These are phyloP conservation scores for Clytia hemisphaerica DNA, from an alignment of 30 jellyfish, hydroid and myxozoan species.

Conservation along the genomic window DNA sequence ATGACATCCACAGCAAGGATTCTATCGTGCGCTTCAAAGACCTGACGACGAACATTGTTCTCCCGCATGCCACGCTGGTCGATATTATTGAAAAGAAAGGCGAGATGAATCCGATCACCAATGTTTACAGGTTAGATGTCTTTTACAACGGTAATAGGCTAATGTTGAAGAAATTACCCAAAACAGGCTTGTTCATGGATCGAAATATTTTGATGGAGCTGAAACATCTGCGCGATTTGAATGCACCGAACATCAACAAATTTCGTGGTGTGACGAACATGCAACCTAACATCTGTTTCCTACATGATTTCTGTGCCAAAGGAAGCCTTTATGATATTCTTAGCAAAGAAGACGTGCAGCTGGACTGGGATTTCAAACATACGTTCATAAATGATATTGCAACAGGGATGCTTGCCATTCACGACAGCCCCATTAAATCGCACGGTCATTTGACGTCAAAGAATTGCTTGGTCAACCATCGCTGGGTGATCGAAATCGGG, in stretches of 20 bases:
- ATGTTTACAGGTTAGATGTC: not conserved
- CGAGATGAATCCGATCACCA: not conserved
- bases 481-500: constrained; percentile 41
- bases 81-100: constrained; percentile 25
- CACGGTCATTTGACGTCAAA: constrained; percentile 50
- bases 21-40: constrained; percentile 11
- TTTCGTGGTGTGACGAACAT: constrained; percentile 16
- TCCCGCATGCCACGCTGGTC: not conserved
- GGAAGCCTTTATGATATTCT: constrained; percentile 40
- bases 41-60: not conserved
- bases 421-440: constrained; percentile 34
- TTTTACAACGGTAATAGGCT: constrained; percentile 1
- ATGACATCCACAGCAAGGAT: constrained; percentile 25
- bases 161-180: constrained; percentile 24
- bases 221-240: constrained; percentile 37
- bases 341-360: constrained; percentile 28
- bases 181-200: constrained; percentile 5
- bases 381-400: constrained; percentile 21
- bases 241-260: constrained; percentile 6
- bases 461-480: constrained; percentile 30
- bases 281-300: constrained; percentile 27
- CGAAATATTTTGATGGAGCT: constrained; percentile 30
- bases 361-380: constrained; percentile 42
- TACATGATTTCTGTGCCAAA: constrained; percentile 28
- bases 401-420: constrained; percentile 43